Conservation (phyloP, 2,888 invertebrate genomes). For the Opisthograptis luteolata region DNA sequence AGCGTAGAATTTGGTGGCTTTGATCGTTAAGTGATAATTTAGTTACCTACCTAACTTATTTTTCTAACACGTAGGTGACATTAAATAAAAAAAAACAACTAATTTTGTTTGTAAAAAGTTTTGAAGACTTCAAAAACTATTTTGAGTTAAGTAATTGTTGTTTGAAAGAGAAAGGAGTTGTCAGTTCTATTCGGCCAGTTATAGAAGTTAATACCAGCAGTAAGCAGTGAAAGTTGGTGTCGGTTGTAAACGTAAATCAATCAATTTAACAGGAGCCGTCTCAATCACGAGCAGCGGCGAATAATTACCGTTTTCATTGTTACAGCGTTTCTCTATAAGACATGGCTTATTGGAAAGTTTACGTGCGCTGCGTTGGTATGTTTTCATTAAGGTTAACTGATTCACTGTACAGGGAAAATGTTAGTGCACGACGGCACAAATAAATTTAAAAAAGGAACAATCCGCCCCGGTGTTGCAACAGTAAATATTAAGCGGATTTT, state of each 20-base stretch:
- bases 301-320: conserved; percentile 19
- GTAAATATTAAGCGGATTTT: too few species aligned
- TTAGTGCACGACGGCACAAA: too few species aligned
- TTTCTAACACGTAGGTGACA: too few species aligned
- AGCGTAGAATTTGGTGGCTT: conserved; percentile 4
- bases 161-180: too few species aligned
- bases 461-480: too few species aligned
- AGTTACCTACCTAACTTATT: background rate
- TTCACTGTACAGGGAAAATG: background rate
- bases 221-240: background rate
- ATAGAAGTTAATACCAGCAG: conserved; percentile 11
- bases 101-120: background rate
- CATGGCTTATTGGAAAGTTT: conserved; percentile 12
- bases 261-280: conserved; percentile 15
- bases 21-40: conserved; percentile 11
- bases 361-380: background rate
- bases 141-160: too few species aligned
- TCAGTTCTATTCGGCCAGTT: background rate
- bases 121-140: too few species aligned
- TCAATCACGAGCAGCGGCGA: conserved; percentile 17
- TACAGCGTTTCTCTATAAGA: conserved; percentile 1
- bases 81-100: too few species aligned
- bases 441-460: too few species aligned
- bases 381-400: background rate
- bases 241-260: conserved; percentile 23